Evolutionary conservation across 2,797 vertebrate genomes (phyloP).

Genomic region (Tangara arthus): DNA sequence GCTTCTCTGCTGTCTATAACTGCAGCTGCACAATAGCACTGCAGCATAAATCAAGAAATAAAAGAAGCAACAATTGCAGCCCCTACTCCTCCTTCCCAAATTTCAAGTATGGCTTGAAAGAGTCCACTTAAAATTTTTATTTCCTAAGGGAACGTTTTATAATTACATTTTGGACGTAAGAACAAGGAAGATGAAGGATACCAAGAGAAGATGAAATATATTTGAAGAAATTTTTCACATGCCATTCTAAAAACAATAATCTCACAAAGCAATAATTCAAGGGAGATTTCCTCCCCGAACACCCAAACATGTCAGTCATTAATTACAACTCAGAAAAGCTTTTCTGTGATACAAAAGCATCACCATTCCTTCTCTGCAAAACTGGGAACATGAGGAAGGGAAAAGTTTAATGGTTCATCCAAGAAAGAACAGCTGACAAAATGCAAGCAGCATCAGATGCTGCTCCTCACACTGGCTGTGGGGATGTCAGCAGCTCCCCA

Average conservation of each 20-base stretch:
- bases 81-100: background rate
- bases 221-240: slow-evolving; percentile 49
- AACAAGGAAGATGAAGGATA: slow-evolving; percentile 51
- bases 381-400: background rate
- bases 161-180: slow-evolving; percentile 44
- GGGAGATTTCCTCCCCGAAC: slow-evolving; percentile 23
- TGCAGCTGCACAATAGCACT: background rate
- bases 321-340: slow-evolving; percentile 35
- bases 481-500: background rate
- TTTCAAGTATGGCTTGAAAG: background rate
- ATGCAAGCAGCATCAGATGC: background rate
- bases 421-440: background rate
- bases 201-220: slow-evolving; percentile 27
- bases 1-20: background rate
- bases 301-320: slow-evolving; percentile 26
- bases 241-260: slow-evolving; percentile 58
- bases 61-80: background rate
- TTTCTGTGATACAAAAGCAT: background rate
- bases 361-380: background rate
- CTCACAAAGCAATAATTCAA: slow-evolving; percentile 51
- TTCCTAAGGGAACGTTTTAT: slow-evolving; percentile 40
- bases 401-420: background rate
- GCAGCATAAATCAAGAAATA: background rate
- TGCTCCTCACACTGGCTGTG: too few relatives aligned
- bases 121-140: slow-evolving; percentile 39